These are phyloP conservation scores for Ctena decussata DNA, from an alignment of 2,888 invertebrate genomes.

Conservation along the genomic window DNA sequence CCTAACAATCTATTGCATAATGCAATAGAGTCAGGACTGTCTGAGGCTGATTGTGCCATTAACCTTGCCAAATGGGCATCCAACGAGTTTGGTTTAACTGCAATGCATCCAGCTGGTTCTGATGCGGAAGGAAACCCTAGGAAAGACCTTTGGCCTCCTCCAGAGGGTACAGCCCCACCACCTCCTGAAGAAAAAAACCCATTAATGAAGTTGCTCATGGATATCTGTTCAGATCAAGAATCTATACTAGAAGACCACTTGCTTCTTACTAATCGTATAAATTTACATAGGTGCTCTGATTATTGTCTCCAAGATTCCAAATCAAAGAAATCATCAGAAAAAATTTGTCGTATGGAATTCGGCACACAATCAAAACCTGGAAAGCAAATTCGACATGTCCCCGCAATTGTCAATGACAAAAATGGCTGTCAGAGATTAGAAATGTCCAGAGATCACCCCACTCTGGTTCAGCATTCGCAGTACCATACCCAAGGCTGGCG, in stretches of 20 bases:
- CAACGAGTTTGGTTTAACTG: constrained; percentile 25
- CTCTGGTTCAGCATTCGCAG: constrained; percentile 19
- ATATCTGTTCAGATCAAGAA: constrained; percentile 59
- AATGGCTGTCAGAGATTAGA: not conserved
- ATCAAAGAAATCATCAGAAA: not conserved
- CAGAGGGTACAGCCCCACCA: constrained; percentile 45
- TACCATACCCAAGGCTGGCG: constrained; percentile 17
- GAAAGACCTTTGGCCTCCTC: constrained; percentile 47
- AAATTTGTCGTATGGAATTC: constrained; percentile 57
- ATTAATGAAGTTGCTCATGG: constrained; percentile 69
- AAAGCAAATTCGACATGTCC: constrained; percentile 7
- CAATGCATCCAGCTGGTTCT: constrained; percentile 28
- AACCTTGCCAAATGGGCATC: constrained; percentile 41
- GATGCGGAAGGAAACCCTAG: constrained; percentile 53
- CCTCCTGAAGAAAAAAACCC: constrained; percentile 67
- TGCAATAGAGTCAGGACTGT: constrained; percentile 20
- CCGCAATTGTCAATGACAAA: constrained; percentile 19
- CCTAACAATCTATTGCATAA: constrained; percentile 47
- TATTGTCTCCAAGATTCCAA: not conserved
- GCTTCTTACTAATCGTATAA: too few relatives aligned
- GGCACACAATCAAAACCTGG: constrained; percentile 26
- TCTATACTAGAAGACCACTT: constrained; percentile 29
- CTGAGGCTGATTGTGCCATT: too few relatives aligned
- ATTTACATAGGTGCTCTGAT: too few relatives aligned
- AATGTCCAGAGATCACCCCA: not conserved